Base-by-base conservation (phyloP, 2,888 invertebrate genomes). In the Sinhomidia bicolor region DNA sequence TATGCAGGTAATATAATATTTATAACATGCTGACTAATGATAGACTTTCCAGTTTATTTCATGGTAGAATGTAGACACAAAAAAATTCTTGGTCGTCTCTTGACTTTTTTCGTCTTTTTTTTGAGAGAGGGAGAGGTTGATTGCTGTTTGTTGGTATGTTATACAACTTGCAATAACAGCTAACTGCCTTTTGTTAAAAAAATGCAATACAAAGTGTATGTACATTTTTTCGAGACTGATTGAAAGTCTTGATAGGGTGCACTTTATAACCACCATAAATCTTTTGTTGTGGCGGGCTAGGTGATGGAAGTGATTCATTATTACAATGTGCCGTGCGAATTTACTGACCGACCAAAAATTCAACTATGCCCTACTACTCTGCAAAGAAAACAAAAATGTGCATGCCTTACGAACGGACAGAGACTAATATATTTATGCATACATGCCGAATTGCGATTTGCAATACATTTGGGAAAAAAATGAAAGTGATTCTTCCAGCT, bases 241-340 rank as follows among this genome's bases (percentile, higher is more conserved):
- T 65, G 79, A 85, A 85, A 62, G 32, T 12, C 12, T 65, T 65
- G 85, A 85, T 85, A 79, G 6, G 85, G 65, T 62, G 26, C 62
- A 62, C 57, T 78, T 78, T 85, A 85, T 79, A 65, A 47, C 78
- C 9, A 36, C 36, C 65, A 78, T 85, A 85, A 85, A 85, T 85
- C 78, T 85, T 51, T 47, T 74, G 32, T 3, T 44, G 74, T 74
- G 68, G 74, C 74, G 74, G 74, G 17, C 4, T 4, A 54, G n/a
- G 17, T 17, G 51, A n/a, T 47, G 47, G 26, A 26, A 47, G 74
- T 74, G 74, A 60, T 84, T 54, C 65, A 85, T 65, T 78, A 79
- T 76, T 0, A 6, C 41, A 23, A 20, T 51, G 17, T 57, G 9
- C 83, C 26, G 23, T 74, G 74, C 20, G 17, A 74, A 23, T 26